Conservation (phyloP, 1,140 invertebrate species). For the Aphelenchoides besseyi region DNA sequence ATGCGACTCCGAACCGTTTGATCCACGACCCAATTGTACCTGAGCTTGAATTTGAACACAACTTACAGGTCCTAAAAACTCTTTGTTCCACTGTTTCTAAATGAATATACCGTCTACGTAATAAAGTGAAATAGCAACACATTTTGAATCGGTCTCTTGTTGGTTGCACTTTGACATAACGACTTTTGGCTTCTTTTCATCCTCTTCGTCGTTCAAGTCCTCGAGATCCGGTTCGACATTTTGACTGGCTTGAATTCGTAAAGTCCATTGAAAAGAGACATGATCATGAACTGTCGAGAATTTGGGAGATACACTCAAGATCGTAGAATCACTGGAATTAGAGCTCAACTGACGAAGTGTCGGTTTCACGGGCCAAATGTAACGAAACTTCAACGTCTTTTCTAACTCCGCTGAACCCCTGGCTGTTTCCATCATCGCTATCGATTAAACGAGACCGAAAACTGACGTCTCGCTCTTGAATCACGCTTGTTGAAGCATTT, state of each 20-base stretch:
- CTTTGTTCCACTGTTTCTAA: not conserved
- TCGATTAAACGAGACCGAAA: no score
- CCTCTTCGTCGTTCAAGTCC: conserved; percentile 27
- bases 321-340: conserved; percentile 45
- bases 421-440: no score
- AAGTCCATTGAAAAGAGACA: conserved; percentile 59
- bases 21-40: not conserved
- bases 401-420: no score
- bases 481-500: no score
- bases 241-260: conserved; percentile 55
- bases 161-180: conserved; percentile 14
- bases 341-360: conserved; percentile 35
- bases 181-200: conserved; percentile 23
- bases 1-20: not conserved
- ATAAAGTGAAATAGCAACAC: conserved; percentile 48
- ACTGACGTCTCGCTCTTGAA: no score
- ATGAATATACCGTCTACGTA: conserved; percentile 47
- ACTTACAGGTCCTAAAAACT: not conserved
- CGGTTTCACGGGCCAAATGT: conserved; percentile 51
- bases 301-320: conserved; percentile 58
- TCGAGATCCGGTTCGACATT: conserved; percentile 27
- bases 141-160: conserved; percentile 32
- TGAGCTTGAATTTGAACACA: conserved; percentile 22
- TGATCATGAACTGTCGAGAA: conserved; percentile 62
- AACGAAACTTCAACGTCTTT: conserved; percentile 40